Evolutionary conservation across 2,113 vertebrate species (phyloP).

Genomic region (Helogale parvula): DNA sequence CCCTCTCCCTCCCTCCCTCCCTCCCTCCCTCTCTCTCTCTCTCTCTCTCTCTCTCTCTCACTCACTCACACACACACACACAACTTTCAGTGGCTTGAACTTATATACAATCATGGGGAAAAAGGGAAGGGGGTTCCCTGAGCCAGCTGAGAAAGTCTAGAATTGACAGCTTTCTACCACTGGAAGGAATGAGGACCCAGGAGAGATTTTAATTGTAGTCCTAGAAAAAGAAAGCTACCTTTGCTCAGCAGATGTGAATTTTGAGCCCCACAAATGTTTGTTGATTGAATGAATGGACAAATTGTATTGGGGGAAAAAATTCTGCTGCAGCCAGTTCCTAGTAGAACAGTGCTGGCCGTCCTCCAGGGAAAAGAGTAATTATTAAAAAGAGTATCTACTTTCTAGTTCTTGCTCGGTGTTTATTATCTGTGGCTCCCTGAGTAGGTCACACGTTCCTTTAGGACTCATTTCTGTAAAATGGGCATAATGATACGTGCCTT

Average conservation of each 20-base stretch:
- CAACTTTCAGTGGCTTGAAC: background rate
- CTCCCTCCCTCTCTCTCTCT: background rate
- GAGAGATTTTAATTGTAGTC: background rate
- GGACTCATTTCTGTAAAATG: conserved; percentile 51
- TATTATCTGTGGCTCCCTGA: background rate
- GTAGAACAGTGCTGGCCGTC: background rate
- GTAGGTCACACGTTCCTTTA: background rate
- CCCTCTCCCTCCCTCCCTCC: background rate
- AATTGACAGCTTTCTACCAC: background rate
- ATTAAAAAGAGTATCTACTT: conserved; percentile 38
- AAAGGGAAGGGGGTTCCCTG: background rate
- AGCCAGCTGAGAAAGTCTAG: background rate
- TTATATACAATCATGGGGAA: background rate
- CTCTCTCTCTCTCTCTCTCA: background rate
- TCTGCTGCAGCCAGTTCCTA: background rate
- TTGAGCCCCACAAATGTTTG: background rate
- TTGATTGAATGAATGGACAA: background rate
- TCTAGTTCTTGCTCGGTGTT: background rate
- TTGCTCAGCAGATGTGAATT: background rate
- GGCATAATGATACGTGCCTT: background rate
- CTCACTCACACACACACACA: background rate
- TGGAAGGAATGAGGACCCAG: background rate
- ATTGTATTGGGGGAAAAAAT: background rate
- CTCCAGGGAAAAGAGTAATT: background rate
- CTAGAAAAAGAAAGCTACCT: background rate